Evolutionary conservation across 2,797 vertebrate genomes (phyloP).

Genomic region (Sebastes kiyomatsui): DNA sequence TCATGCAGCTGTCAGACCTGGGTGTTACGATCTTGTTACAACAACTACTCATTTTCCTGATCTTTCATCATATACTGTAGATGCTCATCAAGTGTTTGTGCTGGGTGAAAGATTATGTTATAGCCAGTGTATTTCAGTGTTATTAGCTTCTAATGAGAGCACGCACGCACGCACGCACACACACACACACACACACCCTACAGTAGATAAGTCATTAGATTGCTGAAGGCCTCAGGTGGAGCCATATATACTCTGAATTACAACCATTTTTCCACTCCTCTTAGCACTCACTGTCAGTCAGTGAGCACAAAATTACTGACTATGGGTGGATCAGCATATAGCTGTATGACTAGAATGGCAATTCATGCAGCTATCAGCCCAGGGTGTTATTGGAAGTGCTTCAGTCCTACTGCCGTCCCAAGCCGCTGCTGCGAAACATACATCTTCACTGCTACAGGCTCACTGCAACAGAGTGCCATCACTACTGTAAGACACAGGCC

Average conservation of each 20-base stretch:
- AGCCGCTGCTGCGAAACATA: background rate
- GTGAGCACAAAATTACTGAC: background rate
- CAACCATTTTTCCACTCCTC: background rate
- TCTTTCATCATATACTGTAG: background rate
- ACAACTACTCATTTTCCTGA: background rate
- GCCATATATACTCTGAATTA: background rate
- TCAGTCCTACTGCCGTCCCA: background rate
- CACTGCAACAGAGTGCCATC: too few species aligned
- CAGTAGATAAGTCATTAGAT: conserved; percentile 22
- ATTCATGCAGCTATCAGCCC: background rate
- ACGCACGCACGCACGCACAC: too few species aligned
- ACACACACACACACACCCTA: too few species aligned
- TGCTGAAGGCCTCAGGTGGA: conserved; percentile 19
- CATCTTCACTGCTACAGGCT: background rate
- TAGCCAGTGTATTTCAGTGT: background rate
- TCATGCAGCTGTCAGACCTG: too few species aligned
- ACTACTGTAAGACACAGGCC: background rate
- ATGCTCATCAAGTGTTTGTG: background rate
- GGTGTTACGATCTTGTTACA: too few species aligned
- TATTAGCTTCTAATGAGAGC: background rate
- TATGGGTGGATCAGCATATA: background rate
- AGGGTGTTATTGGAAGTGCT: background rate
- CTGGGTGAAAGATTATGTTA: background rate
- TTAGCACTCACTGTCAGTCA: too few species aligned
- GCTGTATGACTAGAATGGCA: background rate